phyloP scores from a whole-genome alignment of 2,888 invertebrate species.

The Vannuccia rotundouncinata region DNA sequence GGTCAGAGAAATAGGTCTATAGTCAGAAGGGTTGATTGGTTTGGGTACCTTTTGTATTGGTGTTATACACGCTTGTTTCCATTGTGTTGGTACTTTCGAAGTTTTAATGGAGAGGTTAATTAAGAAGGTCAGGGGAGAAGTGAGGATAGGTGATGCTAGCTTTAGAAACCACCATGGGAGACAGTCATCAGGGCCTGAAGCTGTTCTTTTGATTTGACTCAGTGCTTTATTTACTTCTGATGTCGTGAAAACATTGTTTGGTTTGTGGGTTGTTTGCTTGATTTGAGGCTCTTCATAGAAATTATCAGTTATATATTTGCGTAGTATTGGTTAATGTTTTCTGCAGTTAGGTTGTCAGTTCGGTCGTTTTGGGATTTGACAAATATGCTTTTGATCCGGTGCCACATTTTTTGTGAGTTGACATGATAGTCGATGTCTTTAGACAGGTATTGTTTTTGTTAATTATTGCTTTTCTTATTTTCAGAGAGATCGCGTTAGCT shows the following conservation, averaged over 20 bases:
- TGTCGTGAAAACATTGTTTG: neutral
- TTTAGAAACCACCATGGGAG: neutral
- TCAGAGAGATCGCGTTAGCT: too few relatives aligned
- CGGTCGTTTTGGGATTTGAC: slow-evolving; percentile 14
- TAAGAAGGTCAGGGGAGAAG: neutral
- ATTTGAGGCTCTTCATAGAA: neutral
- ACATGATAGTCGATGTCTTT: slow-evolving; percentile 20
- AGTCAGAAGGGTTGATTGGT: slow-evolving; percentile 5
- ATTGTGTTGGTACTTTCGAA: neutral
- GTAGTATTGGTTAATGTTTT: slow-evolving; percentile 2
- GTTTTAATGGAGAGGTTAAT: neutral
- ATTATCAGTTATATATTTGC: neutral
- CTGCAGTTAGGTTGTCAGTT: slow-evolving; percentile 5
- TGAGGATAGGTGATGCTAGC: neutral
- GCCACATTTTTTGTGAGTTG: slow-evolving; percentile 17
- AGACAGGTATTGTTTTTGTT: slow-evolving; percentile 23
- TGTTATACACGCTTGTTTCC: neutral
- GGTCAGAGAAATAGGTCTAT: slow-evolving; percentile 23
- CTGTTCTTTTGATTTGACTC: neutral
- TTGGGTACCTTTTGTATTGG: neutral
- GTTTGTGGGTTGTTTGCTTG: neutral
- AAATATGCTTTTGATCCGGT: slow-evolving; percentile 14
- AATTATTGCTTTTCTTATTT: slow-evolving; percentile 20
- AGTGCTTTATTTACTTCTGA: neutral
- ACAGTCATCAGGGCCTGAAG: too few relatives aligned